Conservation (phyloP, 2,888 invertebrate species). For the Teleogryllus oceanicus region DNA sequence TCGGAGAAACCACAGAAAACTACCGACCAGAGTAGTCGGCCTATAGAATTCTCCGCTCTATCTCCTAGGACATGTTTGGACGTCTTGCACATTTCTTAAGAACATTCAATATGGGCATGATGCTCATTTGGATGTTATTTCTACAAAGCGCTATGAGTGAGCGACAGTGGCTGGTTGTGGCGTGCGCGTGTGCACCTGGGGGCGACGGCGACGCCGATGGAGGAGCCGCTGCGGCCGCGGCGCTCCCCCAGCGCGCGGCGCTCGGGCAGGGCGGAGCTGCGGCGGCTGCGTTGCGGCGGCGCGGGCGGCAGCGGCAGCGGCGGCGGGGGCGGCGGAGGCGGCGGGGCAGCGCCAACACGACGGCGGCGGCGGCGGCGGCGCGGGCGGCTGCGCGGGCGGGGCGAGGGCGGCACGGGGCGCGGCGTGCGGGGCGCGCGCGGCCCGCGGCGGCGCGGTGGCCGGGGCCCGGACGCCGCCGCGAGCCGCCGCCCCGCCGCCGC, state of each 20-base stretch:
- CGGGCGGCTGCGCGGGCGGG: not conserved
- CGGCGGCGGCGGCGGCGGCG: not conserved
- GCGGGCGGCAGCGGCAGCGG: not conserved
- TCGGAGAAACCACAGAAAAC: too few species aligned
- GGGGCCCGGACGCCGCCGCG: not conserved
- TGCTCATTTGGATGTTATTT: too few species aligned
- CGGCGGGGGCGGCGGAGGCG: not conserved
- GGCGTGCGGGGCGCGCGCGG: not conserved
- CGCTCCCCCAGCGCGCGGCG: not conserved
- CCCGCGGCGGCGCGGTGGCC: not conserved
- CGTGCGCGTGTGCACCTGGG: not conserved
- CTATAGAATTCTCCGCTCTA: too few species aligned
- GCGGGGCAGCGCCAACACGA: not conserved
- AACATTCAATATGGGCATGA: too few species aligned
- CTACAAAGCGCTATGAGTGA: too few species aligned
- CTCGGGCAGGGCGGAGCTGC: not conserved
- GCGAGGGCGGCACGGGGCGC: not conserved
- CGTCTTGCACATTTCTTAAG: too few species aligned
- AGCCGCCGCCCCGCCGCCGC: not conserved
- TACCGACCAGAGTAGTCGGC: too few species aligned
- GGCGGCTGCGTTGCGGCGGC: not conserved
- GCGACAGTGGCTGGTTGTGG: not conserved
- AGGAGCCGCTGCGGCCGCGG: not conserved
- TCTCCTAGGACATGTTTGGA: too few species aligned
- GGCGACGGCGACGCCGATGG: not conserved